phyloP scores from a whole-genome alignment of 2,888 invertebrate genomes.

The Agrotis clavis region DNA sequence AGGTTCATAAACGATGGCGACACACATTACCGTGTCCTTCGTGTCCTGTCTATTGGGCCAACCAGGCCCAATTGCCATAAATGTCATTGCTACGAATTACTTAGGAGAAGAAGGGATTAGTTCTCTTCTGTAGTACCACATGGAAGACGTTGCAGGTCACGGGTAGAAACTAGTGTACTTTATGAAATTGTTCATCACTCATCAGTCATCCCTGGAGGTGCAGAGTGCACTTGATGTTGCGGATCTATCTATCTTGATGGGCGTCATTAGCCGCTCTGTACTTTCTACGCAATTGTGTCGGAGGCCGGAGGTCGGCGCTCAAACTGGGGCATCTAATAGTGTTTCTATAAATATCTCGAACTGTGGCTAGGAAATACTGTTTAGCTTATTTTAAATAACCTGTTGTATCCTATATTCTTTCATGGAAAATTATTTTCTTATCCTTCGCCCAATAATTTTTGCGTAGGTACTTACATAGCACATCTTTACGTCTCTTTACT shows the following conservation, averaged over 20 bases:
- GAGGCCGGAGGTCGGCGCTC: slow-evolving; percentile 50
- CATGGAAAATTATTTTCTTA: background rate
- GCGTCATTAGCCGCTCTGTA: slow-evolving; percentile 48
- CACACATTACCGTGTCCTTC: too few relatives aligned
- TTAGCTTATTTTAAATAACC: slow-evolving; percentile 17
- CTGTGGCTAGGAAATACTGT: slow-evolving; percentile 13
- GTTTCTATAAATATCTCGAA: slow-evolving; percentile 34
- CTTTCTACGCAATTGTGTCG: slow-evolving; percentile 52
- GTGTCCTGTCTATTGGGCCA: too few relatives aligned
- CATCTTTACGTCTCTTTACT: background rate
- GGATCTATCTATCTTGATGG: slow-evolving; percentile 52
- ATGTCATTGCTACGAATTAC: too few relatives aligned
- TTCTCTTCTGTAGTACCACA: too few relatives aligned
- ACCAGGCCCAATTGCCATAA: too few relatives aligned
- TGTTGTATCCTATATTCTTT: slow-evolving; percentile 5
- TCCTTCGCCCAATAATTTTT: background rate
- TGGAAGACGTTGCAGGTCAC: too few relatives aligned
- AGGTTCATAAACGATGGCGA: too few relatives aligned
- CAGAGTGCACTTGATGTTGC: slow-evolving; percentile 46
- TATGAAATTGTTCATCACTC: background rate
- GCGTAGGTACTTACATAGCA: too few relatives aligned
- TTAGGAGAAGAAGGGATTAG: too few relatives aligned
- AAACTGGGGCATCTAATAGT: slow-evolving; percentile 46
- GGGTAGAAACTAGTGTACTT: background rate
- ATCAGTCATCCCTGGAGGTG: slow-evolving; percentile 33